Evolutionary conservation across 2,888 invertebrate genomes (phyloP), one percentile per base, ranked within the genome.

Genomic region (Tortrix viridana): DNA sequence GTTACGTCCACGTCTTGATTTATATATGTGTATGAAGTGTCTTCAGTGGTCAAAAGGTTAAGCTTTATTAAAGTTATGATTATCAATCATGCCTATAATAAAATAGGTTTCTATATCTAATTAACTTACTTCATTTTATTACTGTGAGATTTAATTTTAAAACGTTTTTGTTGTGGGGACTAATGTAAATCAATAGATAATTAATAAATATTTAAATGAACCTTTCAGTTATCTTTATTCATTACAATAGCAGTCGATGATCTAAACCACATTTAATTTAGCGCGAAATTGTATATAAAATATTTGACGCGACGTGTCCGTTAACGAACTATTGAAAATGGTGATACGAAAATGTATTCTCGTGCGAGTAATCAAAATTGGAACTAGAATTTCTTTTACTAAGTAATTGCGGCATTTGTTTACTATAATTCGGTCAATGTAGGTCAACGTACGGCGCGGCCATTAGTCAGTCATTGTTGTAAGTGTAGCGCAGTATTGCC

Each of bases 251-350:
- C 20, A 5, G 54, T 50, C 18, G 16, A 52, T 32, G 38, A 14
- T 12, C 43, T 41, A 58, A 58, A 59, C 52, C 54, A 41, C 47
- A 47, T 55, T 52, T 38, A 56, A 46, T 19, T 65, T 59, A 32
- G 59, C 44, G 52, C 46, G 22, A 56, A 60, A 63, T 60, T 44
- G 22, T 41, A 48, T 62, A 60, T 19, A 20, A 50, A 50, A 56
- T 58, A 43, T 58, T 63, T 57, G 57, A 62, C 50, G 18, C 44
- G 26, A 53, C 12, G 12, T 32, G 9, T 12, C 53, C 57, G 58
- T 63, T 63, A 58, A 63, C 57, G 63, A 63, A 20, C 53, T 58
- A 57, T 63, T 63, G 47, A 63, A n/a, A 20, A 26, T 16, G 9
- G 12, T 23, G 47, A 56, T 26, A 44, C 23, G 32, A 32, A 60